phyloP scores from a whole-genome alignment of 2,797 vertebrate species.

The Microcaecilia unicolor region DNA sequence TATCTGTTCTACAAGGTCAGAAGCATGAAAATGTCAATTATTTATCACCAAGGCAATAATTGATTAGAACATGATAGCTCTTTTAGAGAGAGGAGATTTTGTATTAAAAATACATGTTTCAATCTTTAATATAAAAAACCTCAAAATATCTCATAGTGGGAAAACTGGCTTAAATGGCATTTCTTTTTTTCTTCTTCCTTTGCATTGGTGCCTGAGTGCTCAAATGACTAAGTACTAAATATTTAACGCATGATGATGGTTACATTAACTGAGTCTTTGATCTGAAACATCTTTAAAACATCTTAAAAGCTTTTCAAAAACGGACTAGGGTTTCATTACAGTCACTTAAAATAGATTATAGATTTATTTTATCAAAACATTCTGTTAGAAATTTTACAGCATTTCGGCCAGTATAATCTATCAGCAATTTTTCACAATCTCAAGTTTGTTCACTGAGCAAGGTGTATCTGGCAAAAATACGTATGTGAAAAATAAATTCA shows the following conservation, averaged over 20 bases:
- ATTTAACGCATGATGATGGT: slow-evolving; percentile 55
- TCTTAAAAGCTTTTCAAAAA: slow-evolving; percentile 59
- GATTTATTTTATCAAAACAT: slow-evolving; percentile 58
- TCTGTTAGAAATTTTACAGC: slow-evolving; percentile 44
- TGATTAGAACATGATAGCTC: slow-evolving; percentile 25
- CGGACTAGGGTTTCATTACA: slow-evolving; percentile 57
- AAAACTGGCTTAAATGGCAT: slow-evolving; percentile 37
- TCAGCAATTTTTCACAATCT: slow-evolving; percentile 11
- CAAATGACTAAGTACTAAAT: slow-evolving; percentile 54
- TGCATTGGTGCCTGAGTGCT: slow-evolving; percentile 42
- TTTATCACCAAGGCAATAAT: no score
- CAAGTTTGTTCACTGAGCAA: slow-evolving; percentile 22
- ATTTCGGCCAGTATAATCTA: slow-evolving; percentile 41
- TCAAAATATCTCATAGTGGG: slow-evolving; percentile 32
- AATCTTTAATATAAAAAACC: slow-evolving; percentile 39
- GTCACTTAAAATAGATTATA: slow-evolving; percentile 59
- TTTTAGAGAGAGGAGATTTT: slow-evolving; percentile 21
- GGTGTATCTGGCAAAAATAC: no score
- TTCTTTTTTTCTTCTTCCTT: slow-evolving; percentile 33
- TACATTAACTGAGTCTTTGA: slow-evolving; percentile 55
- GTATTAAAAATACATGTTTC: slow-evolving; percentile 32
- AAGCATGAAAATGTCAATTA: no score
- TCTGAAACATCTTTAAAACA: slow-evolving; percentile 57
- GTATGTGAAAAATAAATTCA: no score
- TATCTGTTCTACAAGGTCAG: no score